These are phyloP conservation scores for Melanerpes aurifrons DNA, from an alignment of 2,113 vertebrate species.

Conservation along the genomic window DNA sequence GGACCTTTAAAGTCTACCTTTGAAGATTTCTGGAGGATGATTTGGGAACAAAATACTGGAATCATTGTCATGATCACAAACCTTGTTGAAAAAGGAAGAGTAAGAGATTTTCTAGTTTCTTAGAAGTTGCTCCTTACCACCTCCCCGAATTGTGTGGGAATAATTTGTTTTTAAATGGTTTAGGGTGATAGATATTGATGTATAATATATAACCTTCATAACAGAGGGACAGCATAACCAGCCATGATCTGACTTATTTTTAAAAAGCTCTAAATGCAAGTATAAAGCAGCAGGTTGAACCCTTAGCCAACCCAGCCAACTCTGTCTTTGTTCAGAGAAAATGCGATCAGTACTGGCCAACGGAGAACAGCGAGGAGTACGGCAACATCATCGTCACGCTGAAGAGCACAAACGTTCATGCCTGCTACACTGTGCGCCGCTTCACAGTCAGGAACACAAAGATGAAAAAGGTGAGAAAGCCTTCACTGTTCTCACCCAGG, in stretches of 20 bases:
- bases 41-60: conserved; percentile 98
- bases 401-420: conserved; percentile 93
- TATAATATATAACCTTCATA: neutral
- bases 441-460: conserved; percentile 93
- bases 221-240: neutral
- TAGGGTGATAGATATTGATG: neutral
- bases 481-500: neutral
- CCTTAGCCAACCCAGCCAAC: neutral
- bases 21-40: conserved; percentile 99
- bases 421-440: conserved; percentile 93
- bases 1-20: conserved; percentile 98
- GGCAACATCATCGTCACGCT: conserved; percentile 94
- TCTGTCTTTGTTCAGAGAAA: conserved; percentile 85
- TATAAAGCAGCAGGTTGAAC: neutral
- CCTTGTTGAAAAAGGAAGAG: conserved; percentile 98
- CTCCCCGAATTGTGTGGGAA: neutral
- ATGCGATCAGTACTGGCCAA: conserved; percentile 98
- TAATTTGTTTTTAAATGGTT: neutral
- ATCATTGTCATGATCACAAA: conserved; percentile 99
- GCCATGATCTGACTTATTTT: neutral
- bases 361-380: conserved; percentile 95
- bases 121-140: conserved; percentile 3
- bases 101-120: conserved; percentile 73
- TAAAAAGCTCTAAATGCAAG: neutral
- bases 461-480: conserved; percentile 89